Conservation (phyloP, 2,113 vertebrate genomes). For the Tichodroma muraria region DNA sequence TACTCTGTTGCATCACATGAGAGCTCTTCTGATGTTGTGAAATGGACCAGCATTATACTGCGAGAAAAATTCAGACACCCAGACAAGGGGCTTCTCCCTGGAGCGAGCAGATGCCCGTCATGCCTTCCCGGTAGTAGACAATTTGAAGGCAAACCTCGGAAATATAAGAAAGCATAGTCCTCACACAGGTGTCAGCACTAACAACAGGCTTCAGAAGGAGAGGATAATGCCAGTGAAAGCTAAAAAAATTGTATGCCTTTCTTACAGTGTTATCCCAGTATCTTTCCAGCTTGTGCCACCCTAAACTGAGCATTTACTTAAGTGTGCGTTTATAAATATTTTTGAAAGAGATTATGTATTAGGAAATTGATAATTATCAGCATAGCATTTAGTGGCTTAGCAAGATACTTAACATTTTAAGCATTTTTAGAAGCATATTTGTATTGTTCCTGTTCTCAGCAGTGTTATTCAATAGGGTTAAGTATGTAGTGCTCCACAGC, state of each 20-base stretch:
- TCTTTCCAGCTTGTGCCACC: not conserved
- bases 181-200: not conserved
- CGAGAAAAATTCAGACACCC: not conserved
- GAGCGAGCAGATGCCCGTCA: not conserved
- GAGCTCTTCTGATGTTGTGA: not conserved
- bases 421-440: not conserved
- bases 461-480: not conserved
- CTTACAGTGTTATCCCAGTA: accelerated
- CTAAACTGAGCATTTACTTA: not conserved
- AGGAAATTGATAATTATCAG: not conserved
- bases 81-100: not conserved
- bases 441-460: not conserved
- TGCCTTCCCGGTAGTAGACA: not conserved
- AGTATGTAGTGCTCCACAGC: not conserved
- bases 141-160: not conserved
- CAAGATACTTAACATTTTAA: not conserved
- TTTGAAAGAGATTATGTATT: not conserved
- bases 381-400: not conserved
- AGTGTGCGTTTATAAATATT: not conserved
- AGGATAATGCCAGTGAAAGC: not conserved
- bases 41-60: not conserved
- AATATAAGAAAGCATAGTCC: not conserved
- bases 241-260: not conserved
- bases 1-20: not conserved
- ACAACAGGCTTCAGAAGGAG: not conserved